Base-by-base conservation (phyloP, 2,888 invertebrate species). In the Ellobium chinense region DNA sequence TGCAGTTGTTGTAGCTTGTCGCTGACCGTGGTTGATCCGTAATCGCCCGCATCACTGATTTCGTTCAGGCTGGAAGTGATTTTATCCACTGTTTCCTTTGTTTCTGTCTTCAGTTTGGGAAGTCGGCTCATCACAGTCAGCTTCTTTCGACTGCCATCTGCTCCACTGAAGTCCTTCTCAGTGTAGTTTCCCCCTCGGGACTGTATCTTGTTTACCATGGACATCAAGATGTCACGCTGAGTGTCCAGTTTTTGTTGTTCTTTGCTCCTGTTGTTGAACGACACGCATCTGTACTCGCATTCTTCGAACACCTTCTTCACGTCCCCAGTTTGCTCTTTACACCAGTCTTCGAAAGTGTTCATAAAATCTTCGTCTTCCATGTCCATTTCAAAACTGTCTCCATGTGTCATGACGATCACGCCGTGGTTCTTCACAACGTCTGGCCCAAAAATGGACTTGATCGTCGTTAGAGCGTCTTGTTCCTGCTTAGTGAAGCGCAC, bases 401-500 rank as follows among this genome's bases (percentile, higher is more conserved):
- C 73, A 39, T 73, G 18, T 12, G 73, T 73, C 60, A 73, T 73
- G n/a, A 60, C 73, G 14, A 36, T 60, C n/a, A 73, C 27, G 12
- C 73, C 73, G 36, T 73, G 36, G 27, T 36, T 37, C 36, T 39
- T 36, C 18, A 73, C 37, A 9, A 73, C 37, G 56, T 37, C 39
- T 27, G 58, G 27, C 7, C 73, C 73, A 60, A 73, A 60, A 14
- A 73, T 73, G 9, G 24, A 7, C 73, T 73, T 73, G 4, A 60
- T 60, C 27, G 60, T 24, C 18, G 12, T 27, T 1, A 73, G 7
- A 18, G 73, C 37, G 21, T 73, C 73, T 37, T 24, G 36, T 27
- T 73, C 73, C 27, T 73, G 73, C 0, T 60, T 60, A 18, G 73
- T 73, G 27, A 73, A 60, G 4, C 73, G 73, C 34, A 73, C 37